Base-by-base conservation (phyloP, 2,113 vertebrate genomes). In the Carassius gibelio region DNA sequence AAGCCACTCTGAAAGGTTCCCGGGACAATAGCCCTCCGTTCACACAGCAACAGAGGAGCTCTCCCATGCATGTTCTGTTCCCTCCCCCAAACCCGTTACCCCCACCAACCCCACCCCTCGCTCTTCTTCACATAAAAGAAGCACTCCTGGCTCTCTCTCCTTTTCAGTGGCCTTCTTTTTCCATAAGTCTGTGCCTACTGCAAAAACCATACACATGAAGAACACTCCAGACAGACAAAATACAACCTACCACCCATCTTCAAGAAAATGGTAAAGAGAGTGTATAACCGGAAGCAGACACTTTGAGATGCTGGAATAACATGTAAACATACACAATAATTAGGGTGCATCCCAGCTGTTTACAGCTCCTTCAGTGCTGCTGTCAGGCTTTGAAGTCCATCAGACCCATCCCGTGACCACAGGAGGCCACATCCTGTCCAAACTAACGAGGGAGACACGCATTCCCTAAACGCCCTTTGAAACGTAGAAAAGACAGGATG, bases 21-120 rank as follows among this genome's bases (percentile, higher is more conserved):
- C 15, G 90, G 94, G 93, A 95, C 94, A 95, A 95, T 95, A 89
- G 94, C 86, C 89, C 91, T 89, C 90, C 92, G 94, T 95, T 95
- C 93, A 94, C 94, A 94, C 87, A 92, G 93, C 92, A 94, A 95
- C 94, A 90, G 92, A 88, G 88, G 59, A 90, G 94, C 87, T 94
- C 90, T 93, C 89, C 87, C 87, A 90, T 93, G 93, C 90, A 93
- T 92, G 82, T 72, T 9, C 64, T 2, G 84, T 82, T 78, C 87
- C 84, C 79, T 86, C 84, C 76, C 85, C 86, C 88, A 66, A 89
- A 89, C 90, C 92, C 89, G 87, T 89, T 92, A 91, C 84, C 86
- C 89, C 92, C 89, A 87, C 91, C 86, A 30, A 86, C 81, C 88
- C 19, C 66, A 87, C 75, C 81, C 76, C 83, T 86, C 82, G 78